phyloP scores from a whole-genome alignment of 2,888 invertebrate species.

The Anarsia innoxiella region DNA sequence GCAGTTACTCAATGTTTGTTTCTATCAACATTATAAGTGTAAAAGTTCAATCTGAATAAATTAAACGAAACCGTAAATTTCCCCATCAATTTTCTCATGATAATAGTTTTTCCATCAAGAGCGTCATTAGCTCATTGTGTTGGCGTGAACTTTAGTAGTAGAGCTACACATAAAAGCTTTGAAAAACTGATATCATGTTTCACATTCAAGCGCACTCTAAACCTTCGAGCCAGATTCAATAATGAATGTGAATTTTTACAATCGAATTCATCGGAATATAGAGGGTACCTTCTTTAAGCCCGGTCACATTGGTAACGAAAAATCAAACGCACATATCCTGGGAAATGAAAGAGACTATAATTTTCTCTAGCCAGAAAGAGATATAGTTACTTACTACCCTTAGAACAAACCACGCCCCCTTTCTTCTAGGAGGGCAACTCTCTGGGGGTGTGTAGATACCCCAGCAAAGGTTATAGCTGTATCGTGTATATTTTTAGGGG shows the following conservation, averaged over 20 bases:
- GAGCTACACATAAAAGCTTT: slow-evolving; percentile 8
- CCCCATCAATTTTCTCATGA: slow-evolving; percentile 8
- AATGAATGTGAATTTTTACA: slow-evolving; percentile 9
- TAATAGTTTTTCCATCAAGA: slow-evolving; percentile 4
- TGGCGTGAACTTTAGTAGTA: slow-evolving; percentile 10
- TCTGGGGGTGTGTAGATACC: slow-evolving; percentile 35
- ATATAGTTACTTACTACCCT: slow-evolving; percentile 42
- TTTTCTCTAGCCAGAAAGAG: slow-evolving; percentile 30
- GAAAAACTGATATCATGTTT: slow-evolving; percentile 12
- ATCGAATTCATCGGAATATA: too few species aligned
- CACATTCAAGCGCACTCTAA: slow-evolving; percentile 15
- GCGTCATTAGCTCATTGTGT: slow-evolving; percentile 9
- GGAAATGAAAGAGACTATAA: slow-evolving; percentile 18
- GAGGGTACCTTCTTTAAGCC: too few species aligned
- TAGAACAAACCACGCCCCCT: slow-evolving; percentile 45
- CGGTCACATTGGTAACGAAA: slow-evolving; percentile 14
- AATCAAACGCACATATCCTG: slow-evolving; percentile 25
- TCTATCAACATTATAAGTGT: too few species aligned
- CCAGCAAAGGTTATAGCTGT: slow-evolving; percentile 12
- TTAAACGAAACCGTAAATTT: slow-evolving; percentile 7
- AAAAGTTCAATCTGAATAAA: slow-evolving; percentile 8
- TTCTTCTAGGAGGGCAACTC: slow-evolving; percentile 44
- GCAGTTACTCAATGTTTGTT: too few species aligned
- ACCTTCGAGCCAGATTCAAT: slow-evolving; percentile 11
- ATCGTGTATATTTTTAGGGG: slow-evolving; percentile 21